Evolutionary conservation across 2,113 vertebrate species (phyloP), one percentile per base, ranked within the genome.

Genomic region (Hypanus sabinus): DNA sequence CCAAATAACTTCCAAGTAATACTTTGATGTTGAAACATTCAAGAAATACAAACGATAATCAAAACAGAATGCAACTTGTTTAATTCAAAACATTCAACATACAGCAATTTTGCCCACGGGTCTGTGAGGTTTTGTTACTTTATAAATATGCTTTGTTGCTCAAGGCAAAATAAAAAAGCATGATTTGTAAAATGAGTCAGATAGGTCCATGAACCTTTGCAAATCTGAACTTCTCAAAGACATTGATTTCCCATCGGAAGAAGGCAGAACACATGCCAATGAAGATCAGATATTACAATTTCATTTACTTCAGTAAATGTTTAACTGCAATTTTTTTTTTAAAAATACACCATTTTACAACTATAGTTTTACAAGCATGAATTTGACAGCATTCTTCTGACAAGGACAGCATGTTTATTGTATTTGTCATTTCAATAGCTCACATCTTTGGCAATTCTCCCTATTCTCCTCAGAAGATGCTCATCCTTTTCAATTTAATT

Each of bases 191-290:
- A 83, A 65, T 46, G 60, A 68, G 83, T 18, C 76, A 83, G 0
- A 22, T n/a, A 81, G 20, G n/a, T 83, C 55, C 62, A 57, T 30
- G 65, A 94, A 85, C 6, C 62, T 85, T 94, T 94, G 33, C 36
- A 85, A 71, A 85, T 71, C 36, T 68, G 71, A 60, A 94, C 62
- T 18, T 46, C 93, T 62, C 60, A 83, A 94, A 94, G 18, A 79
- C 62, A n/a, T 46, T 36, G 24, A 85, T 94, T 81, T 65, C 76
- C 94, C 60, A 83, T 22, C 85, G 79, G 80, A 68, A 85, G 36
- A 71, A 3, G 46, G 36, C 24, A 46, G 36, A 87, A 71, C 80
- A 83, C 0, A 85, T 85, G 60, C 14, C 81, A 85, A 24, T 94
- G 68, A 94, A 27, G 62, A 70, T 20, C 33, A 24, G 18, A 71